These are phyloP conservation scores for Danio choprae DNA, from an alignment of 2,797 vertebrate genomes.

Conservation along the genomic window DNA sequence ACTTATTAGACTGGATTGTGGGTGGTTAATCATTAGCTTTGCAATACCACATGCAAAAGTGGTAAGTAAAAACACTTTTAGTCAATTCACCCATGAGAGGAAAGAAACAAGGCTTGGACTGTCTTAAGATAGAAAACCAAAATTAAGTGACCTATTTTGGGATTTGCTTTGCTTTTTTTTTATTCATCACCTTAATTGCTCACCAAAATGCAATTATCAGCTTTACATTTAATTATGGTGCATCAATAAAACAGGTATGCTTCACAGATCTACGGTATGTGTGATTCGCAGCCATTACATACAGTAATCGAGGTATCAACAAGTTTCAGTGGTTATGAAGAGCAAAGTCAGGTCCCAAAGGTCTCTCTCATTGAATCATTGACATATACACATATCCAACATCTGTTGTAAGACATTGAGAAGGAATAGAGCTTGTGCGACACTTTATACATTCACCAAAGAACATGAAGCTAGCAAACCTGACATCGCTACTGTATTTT, in stretches of 20 bases:
- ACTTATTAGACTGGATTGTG: neutral
- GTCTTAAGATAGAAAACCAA: conserved; percentile 48
- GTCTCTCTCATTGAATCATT: neutral
- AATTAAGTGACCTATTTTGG: conserved; percentile 50
- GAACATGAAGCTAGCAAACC: neutral
- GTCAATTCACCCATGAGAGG: neutral
- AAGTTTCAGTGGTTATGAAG: neutral
- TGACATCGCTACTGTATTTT: conserved; percentile 8
- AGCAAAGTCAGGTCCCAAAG: neutral
- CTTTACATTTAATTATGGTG: conserved; percentile 47
- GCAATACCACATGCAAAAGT: neutral
- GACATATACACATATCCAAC: neutral
- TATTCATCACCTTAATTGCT: conserved; percentile 59
- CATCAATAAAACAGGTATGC: conserved; percentile 41
- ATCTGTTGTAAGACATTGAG: neutral
- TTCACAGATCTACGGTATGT: neutral
- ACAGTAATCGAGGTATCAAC: neutral
- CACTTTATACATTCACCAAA: conserved; percentile 12
- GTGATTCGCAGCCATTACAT: neutral
- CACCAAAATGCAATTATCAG: conserved; percentile 64
- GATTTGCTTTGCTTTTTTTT: conserved; percentile 49
- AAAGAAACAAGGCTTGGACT: neutral
- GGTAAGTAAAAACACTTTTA: neutral
- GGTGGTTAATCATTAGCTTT: neutral
- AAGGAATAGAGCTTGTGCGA: neutral